Conservation (phyloP, 1,140 invertebrate genomes). For the Octopus bimaculoides region DNA sequence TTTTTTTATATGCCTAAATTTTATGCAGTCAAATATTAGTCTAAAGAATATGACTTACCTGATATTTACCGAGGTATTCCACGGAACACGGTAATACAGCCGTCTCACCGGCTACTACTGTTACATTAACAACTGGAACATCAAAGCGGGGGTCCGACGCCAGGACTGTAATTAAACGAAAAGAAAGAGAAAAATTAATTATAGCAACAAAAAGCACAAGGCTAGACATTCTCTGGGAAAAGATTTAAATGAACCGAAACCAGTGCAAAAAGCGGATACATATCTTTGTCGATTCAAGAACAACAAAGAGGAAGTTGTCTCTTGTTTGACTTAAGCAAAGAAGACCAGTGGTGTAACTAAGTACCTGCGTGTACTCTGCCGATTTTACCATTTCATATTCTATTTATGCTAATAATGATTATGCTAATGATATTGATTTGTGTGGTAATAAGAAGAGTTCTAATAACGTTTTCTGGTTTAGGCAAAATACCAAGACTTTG, state of each 20-base stretch:
- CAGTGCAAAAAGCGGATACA: background rate
- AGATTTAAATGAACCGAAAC: background rate
- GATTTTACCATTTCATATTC: no score
- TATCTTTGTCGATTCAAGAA: background rate
- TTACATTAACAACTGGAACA: conserved; percentile 88
- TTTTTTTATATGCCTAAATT: no score
- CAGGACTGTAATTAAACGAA: conserved; percentile 6
- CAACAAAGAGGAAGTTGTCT: background rate
- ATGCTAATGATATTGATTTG: no score
- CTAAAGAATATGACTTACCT: conserved; percentile 63
- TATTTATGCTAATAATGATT: no score
- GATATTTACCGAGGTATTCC: conserved; percentile 83
- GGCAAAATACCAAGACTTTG: no score
- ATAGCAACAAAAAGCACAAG: background rate
- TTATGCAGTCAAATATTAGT: no score
- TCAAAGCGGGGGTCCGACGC: conserved; percentile 62
- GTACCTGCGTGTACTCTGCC: background rate
- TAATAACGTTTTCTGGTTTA: no score
- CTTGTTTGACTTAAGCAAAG: background rate
- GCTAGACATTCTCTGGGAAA: background rate
- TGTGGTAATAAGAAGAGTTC: no score
- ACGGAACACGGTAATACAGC: conserved; percentile 91
- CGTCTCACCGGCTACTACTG: conserved; percentile 83
- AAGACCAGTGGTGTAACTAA: background rate
- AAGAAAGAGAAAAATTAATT: background rate